Conservation (phyloP, 2,797 vertebrate species). For the Sphenopsis melanotis region DNA sequence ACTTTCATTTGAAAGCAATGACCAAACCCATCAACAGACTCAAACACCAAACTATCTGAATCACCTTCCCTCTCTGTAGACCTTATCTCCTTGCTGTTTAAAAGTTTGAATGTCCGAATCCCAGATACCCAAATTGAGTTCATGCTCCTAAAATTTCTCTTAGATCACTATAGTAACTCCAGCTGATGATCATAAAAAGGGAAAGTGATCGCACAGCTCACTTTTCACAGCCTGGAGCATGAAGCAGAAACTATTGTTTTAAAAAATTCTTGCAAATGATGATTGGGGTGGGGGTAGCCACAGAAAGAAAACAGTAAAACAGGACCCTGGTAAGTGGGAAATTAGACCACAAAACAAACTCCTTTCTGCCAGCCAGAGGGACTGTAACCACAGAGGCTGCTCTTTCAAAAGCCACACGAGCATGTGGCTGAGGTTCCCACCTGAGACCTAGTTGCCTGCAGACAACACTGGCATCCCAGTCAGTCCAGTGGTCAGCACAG, state of each 20-base stretch:
- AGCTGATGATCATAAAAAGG: background rate
- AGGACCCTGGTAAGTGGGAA: background rate
- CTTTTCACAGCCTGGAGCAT: background rate
- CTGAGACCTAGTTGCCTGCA: slow-evolving; percentile 87
- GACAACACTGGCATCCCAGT: slow-evolving; percentile 88
- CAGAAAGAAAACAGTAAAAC: background rate
- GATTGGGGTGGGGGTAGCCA: background rate
- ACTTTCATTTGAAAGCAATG: background rate
- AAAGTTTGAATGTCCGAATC: background rate
- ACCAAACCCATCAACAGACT: background rate
- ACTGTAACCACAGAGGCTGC: background rate
- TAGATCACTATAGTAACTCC: background rate
- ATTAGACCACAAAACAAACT: background rate
- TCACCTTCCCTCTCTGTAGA: background rate
- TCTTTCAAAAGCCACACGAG: background rate
- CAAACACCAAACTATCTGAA: background rate
- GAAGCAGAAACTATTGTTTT: background rate
- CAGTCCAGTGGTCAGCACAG: slow-evolving; percentile 87
- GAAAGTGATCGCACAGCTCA: background rate
- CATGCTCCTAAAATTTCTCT: background rate
- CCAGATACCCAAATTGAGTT: background rate
- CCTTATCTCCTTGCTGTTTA: background rate
- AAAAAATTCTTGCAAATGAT: background rate
- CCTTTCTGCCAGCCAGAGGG: background rate
- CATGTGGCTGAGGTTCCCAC: slow-evolving; percentile 54